Conservation (phyloP, 2,888 invertebrate species). For the Sesamia inferens region DNA sequence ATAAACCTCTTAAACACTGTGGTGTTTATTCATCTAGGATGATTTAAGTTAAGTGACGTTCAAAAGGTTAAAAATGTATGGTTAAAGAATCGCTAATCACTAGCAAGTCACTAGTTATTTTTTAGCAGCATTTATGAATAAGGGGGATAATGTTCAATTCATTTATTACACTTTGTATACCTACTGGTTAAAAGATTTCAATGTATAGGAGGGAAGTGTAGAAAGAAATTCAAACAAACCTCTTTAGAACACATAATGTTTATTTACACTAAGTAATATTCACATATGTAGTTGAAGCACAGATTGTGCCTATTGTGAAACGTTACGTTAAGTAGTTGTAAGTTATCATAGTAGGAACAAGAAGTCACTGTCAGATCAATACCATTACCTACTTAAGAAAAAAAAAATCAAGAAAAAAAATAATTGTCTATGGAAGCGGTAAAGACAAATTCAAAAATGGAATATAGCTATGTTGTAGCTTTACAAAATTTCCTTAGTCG, state of each 20-base stretch:
- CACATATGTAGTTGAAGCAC: slow-evolving; percentile 72
- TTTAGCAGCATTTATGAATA: no score
- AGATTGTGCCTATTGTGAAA: slow-evolving; percentile 52
- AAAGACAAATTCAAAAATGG: slow-evolving; percentile 32
- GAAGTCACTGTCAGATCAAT: slow-evolving; percentile 53
- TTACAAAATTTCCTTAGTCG: slow-evolving; percentile 19
- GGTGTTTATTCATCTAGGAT: no score
- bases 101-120: no score
- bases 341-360: slow-evolving; percentile 69
- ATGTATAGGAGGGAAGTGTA: background rate
- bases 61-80: no score
- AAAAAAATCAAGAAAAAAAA: slow-evolving; percentile 2
- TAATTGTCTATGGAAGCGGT: slow-evolving; percentile 18
- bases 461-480: background rate
- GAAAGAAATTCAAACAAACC: slow-evolving; percentile 61
- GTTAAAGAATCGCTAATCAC: no score
- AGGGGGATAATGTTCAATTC: no score
- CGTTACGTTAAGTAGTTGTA: slow-evolving; percentile 49
- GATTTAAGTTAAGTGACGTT: no score
- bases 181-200: no score
- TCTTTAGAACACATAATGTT: slow-evolving; percentile 86
- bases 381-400: slow-evolving; percentile 28
- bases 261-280: slow-evolving; percentile 87
- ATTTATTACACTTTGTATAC: no score
- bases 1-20: no score